phyloP scores from a whole-genome alignment of 1,140 invertebrate genomes.

The Delia radicum region DNA sequence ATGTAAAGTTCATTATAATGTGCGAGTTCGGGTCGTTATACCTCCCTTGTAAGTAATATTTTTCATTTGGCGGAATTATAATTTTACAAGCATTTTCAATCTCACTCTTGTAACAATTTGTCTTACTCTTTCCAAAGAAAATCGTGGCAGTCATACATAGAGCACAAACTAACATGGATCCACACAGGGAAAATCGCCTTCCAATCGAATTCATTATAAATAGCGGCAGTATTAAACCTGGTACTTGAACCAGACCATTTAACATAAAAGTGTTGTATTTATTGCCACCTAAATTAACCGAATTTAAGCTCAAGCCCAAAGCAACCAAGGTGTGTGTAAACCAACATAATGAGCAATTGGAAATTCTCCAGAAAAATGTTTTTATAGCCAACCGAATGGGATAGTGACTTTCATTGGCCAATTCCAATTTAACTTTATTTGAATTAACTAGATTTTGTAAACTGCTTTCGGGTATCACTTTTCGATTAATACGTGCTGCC shows the following conservation, averaged over 20 bases:
- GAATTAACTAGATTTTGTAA: constrained; percentile 47
- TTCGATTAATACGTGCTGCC: constrained; percentile 70
- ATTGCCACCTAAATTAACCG: constrained; percentile 71
- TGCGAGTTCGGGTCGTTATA: too few species aligned
- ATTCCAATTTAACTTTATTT: constrained; percentile 39
- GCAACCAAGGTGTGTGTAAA: constrained; percentile 72
- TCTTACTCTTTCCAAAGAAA: constrained; percentile 36
- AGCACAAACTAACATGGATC: constrained; percentile 65
- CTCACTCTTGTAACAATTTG: too few species aligned
- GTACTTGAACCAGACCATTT: constrained; percentile 71
- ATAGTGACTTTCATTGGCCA: constrained; percentile 45
- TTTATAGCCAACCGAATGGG: constrained; percentile 40
- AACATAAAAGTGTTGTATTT: constrained; percentile 72
- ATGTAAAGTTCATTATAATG: too few species aligned
- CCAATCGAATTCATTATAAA: constrained; percentile 67
- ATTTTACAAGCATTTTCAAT: too few species aligned
- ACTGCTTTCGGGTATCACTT: constrained; percentile 59
- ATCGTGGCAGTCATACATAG: constrained; percentile 48
- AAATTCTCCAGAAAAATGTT: constrained; percentile 58
- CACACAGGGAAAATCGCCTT: constrained; percentile 62
- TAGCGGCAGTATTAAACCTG: constrained; percentile 67
- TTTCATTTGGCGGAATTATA: too few species aligned
- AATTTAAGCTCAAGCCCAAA: constrained; percentile 80
- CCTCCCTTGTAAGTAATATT: too few species aligned
- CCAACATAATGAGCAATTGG: constrained; percentile 70